Evolutionary conservation across 2,113 vertebrate species (phyloP).

Genomic region (Mus spicilegus): DNA sequence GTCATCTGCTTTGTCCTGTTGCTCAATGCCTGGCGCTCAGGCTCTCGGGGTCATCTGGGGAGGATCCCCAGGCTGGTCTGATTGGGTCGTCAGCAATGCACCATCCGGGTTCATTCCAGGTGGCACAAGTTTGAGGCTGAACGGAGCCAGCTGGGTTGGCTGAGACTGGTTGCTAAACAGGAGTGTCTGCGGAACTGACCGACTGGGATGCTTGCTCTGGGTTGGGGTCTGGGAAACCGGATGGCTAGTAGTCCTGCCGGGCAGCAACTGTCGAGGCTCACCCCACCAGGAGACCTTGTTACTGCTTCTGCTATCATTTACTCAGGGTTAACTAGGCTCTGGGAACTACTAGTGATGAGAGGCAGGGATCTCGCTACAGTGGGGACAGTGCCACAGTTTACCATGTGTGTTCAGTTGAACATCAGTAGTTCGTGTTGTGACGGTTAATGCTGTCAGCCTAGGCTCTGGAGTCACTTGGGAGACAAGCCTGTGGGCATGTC

Average conservation of each 20-base stretch:
- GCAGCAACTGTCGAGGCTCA: neutral
- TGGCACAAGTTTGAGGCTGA: neutral
- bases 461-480: neutral
- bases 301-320: neutral
- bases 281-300: neutral
- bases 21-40: neutral
- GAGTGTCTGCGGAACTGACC: neutral
- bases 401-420: neutral
- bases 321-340: too few species aligned
- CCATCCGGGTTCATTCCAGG: neutral
- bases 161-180: too few species aligned
- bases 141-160: too few species aligned
- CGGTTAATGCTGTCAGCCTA: neutral
- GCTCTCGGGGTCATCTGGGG: neutral
- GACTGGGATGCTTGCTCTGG: accelerated
- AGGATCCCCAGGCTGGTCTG: neutral
- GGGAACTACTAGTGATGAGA: neutral
- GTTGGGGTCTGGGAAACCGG: neutral
- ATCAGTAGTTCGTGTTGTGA: neutral
- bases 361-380: neutral
- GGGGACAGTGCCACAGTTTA: neutral
- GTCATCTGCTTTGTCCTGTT: neutral
- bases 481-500: neutral
- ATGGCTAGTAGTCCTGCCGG: neutral
- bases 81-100: neutral